Percentiles rank a stretch among this genome's conserved stretches.
These are phyloP conservation scores for Sisyra terminalis DNA, from an alignment of 2,888 invertebrate genomes.

Conservation along the genomic window DNA sequence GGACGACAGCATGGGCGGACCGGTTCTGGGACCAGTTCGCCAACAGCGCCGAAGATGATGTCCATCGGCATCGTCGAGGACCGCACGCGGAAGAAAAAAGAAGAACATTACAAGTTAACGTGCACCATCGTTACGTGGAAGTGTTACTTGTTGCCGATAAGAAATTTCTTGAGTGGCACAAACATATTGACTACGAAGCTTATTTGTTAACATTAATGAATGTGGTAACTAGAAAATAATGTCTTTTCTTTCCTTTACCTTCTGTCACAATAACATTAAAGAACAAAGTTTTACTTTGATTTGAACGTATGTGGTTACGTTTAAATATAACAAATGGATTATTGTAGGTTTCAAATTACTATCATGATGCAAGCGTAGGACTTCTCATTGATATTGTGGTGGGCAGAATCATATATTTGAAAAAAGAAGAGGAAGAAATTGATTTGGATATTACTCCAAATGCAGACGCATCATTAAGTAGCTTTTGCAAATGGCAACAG, in stretches of 20 bases:
- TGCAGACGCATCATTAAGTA: slow-evolving; percentile 38
- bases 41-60: background rate
- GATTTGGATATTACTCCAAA: slow-evolving; percentile 30
- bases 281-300: background rate
- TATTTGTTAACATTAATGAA: slow-evolving; percentile 54
- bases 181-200: slow-evolving; percentile 41
- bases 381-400: slow-evolving; percentile 39
- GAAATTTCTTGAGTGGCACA: slow-evolving; percentile 44
- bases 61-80: background rate
- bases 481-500: slow-evolving; percentile 47
- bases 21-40: slow-evolving; percentile 16
- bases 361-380: slow-evolving; percentile 31
- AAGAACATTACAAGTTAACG: slow-evolving; percentile 22
- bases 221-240: slow-evolving; percentile 30
- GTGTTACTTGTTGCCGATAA: slow-evolving; percentile 48
- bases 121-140: slow-evolving; percentile 35
- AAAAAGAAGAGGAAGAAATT: slow-evolving; percentile 33
- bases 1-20: slow-evolving; percentile 24
- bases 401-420: slow-evolving; percentile 36
- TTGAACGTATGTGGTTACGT: background rate
- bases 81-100: slow-evolving; percentile 13
- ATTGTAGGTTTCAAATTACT: slow-evolving; percentile 26
- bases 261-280: background rate
- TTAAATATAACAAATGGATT: slow-evolving; percentile 1
- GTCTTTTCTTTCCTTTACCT: no score